Conservation (phyloP, 2,888 invertebrate genomes). For the Drosophila tanythrix region DNA sequence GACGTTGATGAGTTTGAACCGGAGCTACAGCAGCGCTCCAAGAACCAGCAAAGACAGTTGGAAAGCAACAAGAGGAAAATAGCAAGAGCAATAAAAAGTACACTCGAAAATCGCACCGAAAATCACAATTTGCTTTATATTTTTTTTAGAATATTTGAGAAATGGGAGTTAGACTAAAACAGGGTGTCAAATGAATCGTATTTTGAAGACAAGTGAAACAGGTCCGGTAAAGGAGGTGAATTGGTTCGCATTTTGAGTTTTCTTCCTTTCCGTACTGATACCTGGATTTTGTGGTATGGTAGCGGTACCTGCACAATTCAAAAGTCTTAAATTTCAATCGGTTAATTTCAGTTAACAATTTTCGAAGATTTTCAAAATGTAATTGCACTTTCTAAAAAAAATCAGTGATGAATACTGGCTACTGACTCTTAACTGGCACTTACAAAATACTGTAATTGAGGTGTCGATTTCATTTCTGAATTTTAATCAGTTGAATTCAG, state of each 20-base stretch:
- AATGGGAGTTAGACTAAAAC: neutral
- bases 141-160: neutral
- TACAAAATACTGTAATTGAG: too few relatives aligned
- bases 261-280: too few relatives aligned
- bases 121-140: neutral
- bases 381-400: too few relatives aligned
- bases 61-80: neutral
- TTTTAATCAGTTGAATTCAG: neutral
- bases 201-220: neutral
- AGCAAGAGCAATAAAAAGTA: neutral
- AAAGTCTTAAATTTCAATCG: neutral
- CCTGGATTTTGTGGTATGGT: neutral
- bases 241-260: neutral
- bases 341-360: too few relatives aligned
- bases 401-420: too few relatives aligned
- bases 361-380: too few relatives aligned
- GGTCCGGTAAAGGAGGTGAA: neutral
- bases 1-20: constrained; percentile 68
- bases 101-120: neutral
- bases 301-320: neutral
- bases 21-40: constrained; percentile 8
- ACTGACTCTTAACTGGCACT: too few relatives aligned
- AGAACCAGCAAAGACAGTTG: neutral
- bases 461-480: neutral
- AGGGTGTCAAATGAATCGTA: neutral